Percentiles rank a stretch among this genome's conserved stretches.
These are phyloP conservation scores for Toxotes chatareus DNA, from an alignment of 2,113 vertebrate species.

Conservation along the genomic window DNA sequence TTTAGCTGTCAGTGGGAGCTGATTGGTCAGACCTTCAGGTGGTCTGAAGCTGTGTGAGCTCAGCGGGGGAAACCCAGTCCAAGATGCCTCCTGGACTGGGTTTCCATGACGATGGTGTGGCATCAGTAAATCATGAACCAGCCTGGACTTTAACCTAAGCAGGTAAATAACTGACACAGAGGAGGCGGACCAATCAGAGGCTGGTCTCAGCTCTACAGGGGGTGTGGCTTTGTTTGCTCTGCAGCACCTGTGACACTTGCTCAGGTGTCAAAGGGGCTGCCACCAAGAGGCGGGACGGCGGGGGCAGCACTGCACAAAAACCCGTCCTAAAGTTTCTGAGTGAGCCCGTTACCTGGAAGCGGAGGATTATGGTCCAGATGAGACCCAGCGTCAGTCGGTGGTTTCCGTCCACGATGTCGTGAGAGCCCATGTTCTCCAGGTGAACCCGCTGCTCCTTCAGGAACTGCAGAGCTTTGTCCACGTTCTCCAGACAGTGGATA, in stretches of 20 bases:
- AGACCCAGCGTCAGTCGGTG: slow-evolving; percentile 95
- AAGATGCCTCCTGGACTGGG: background rate
- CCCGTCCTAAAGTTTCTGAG: no score
- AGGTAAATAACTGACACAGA: background rate
- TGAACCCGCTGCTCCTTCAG: slow-evolving; percentile 97
- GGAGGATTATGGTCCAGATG: slow-evolving; percentile 98
- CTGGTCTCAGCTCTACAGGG: background rate
- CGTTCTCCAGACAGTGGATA: slow-evolving; percentile 98
- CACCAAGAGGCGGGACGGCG: no score
- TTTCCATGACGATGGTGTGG: background rate
- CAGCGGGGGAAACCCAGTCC: background rate
- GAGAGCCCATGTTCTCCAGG: slow-evolving; percentile 98
- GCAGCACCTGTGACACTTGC: background rate
- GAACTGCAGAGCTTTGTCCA: slow-evolving; percentile 98
- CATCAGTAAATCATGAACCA: slow-evolving; percentile 1
- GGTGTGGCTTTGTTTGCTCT: background rate
- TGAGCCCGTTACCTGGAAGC: slow-evolving; percentile 91
- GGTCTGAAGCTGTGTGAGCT: background rate
- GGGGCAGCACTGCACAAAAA: no score
- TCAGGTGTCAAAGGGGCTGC: background rate
- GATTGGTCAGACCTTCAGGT: background rate
- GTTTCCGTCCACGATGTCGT: slow-evolving; percentile 98
- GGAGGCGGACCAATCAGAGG: background rate
- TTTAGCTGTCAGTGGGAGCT: background rate
- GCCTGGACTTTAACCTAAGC: slow-evolving; percentile 44